Base-by-base conservation (phyloP, 2,888 invertebrate species). In the Subacronicta megacephala region DNA sequence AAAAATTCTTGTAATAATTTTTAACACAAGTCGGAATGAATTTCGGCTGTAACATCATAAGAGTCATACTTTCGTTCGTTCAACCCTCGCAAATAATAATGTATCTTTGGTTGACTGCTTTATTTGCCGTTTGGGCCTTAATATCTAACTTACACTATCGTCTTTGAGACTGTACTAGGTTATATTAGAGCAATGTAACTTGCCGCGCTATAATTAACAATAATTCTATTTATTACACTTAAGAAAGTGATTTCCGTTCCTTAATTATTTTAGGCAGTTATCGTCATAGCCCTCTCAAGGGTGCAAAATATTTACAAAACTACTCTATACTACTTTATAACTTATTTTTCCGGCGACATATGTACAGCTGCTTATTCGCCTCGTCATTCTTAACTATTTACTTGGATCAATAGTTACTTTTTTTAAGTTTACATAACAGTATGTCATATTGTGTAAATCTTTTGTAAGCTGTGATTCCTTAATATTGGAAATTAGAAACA, bases 51-150 rank as follows among this genome's bases (percentile, higher is more conserved):
- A 26, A 26, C 41, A 55, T 62, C 63, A 90, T 90, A 90, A 91
- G 90, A 91, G 90, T 76, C 69, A 91, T 91, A 90, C 89, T 90
- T 92, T 90, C 75, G 79, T 72, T 90, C 92, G 81, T 88, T 92
- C 92, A 90, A 88, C 90, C 92, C 92, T 92, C 91, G 92, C 82
- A 86, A 83, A 84, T 79, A 68, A 85, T 81, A 80, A 72, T 65
- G 67, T 50, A 50, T 73, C 69, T 75, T 71, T 70, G 75, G 66
- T 65, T 46, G 31, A 49, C 60, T 67, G 72, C 58, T 49, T 53
- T 12, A 23, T 45, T 47, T 49, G 54, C 62, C 75, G 20, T 50
- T 52, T 42, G 33, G 64, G 54, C 60, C 10, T 47, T 51, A 58
- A 10, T 16, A 9, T 29, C 40, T 67, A 62, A 44, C 50, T 69